A percentile compares a stretch with the other conserved stretches of the same genome.
These are phyloP conservation scores for Ennomos fuscantarius DNA, from an alignment of 2,888 invertebrate genomes.

Conservation along the genomic window DNA sequence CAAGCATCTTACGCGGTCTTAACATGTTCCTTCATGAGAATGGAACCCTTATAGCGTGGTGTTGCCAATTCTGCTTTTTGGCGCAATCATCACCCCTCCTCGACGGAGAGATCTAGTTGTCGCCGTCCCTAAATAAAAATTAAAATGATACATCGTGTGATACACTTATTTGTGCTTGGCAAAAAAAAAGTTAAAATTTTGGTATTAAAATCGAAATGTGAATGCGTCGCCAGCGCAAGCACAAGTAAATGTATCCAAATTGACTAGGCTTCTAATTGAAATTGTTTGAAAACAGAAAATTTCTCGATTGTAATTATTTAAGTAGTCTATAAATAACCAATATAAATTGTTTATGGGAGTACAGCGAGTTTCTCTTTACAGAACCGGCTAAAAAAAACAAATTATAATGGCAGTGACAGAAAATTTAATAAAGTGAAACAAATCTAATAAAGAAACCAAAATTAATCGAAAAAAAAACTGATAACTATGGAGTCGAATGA, in stretches of 20 bases:
- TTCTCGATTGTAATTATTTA: too few species aligned
- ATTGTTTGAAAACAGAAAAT: too few species aligned
- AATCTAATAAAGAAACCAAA: too few species aligned
- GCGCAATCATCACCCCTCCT: not conserved
- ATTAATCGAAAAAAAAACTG: too few species aligned
- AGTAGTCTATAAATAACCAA: too few species aligned
- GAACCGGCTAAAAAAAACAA: too few species aligned
- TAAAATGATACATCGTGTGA: not conserved
- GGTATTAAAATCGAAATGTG: not conserved
- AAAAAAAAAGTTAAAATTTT: constrained; percentile 5
- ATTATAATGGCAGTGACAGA: too few species aligned
- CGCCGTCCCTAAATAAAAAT: constrained; percentile 27
- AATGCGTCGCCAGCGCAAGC: constrained; percentile 19
- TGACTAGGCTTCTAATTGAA: constrained; percentile 1
- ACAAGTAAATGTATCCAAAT: constrained; percentile 11
- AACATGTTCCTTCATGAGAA: constrained; percentile 1
- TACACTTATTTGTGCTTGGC: constrained; percentile 10
- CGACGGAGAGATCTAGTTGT: constrained; percentile 5
- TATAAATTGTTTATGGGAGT: too few species aligned
- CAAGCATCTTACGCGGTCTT: not conserved
- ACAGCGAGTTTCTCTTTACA: too few species aligned
- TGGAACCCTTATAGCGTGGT: constrained; percentile 4
- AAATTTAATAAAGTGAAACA: too few species aligned
- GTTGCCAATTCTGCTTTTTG: constrained; percentile 2
- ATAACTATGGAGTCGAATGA: too few species aligned